phyloP scores from a whole-genome alignment of 2,888 invertebrate species.

The Melikaiella ostensackeni region DNA sequence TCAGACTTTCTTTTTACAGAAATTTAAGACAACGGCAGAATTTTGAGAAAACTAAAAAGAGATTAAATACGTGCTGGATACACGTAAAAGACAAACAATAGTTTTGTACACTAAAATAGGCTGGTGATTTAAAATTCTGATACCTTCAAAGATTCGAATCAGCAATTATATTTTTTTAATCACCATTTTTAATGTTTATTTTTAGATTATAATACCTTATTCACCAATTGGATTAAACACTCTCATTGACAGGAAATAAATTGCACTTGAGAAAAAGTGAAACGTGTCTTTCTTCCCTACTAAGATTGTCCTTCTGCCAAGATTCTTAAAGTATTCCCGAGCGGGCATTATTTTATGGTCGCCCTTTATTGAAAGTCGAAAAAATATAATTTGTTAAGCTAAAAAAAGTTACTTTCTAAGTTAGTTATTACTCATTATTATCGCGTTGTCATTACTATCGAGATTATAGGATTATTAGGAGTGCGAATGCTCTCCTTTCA shows the following conservation, averaged over 20 bases:
- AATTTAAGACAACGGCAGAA: background rate
- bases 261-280: background rate
- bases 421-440: slow-evolving; percentile 47
- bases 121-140: background rate
- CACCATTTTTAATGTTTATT: background rate
- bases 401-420: slow-evolving; percentile 41
- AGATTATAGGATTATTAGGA: slow-evolving; percentile 34
- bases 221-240: background rate
- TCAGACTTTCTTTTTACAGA: slow-evolving; percentile 15
- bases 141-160: background rate
- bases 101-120: background rate
- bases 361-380: slow-evolving; percentile 7
- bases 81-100: background rate
- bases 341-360: slow-evolving; percentile 17
- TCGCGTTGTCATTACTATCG: slow-evolving; percentile 44
- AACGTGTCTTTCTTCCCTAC: slow-evolving; percentile 10
- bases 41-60: background rate
- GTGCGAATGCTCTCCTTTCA: background rate
- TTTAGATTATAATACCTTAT: background rate
- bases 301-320: slow-evolving; percentile 22
- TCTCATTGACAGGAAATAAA: background rate
- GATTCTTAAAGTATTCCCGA: slow-evolving; percentile 10
- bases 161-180: background rate
- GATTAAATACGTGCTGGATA: background rate
- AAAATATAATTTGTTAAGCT: slow-evolving; percentile 8